phyloP scores from a whole-genome alignment of 2,888 invertebrate species.

The Chloromyia formosa region DNA sequence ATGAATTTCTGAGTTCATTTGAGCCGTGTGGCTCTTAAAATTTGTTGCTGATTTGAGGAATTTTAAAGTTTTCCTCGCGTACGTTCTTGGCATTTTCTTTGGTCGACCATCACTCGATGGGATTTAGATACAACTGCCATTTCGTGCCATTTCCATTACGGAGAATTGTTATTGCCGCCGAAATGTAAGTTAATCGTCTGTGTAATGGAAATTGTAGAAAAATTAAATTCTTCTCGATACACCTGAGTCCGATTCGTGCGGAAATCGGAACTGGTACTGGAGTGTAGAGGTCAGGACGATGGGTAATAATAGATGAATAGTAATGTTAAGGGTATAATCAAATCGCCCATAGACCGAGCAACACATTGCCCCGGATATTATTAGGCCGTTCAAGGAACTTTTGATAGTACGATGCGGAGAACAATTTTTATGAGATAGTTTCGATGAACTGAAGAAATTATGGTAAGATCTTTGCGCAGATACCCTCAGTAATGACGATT shows the following conservation, averaged over 20 bases:
- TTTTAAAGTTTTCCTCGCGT: constrained; percentile 45
- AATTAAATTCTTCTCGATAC: constrained; percentile 36
- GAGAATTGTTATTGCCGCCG: constrained; percentile 43
- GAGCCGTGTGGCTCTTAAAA: constrained; percentile 45
- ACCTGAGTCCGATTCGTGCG: constrained; percentile 19
- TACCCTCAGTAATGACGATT: too few relatives aligned
- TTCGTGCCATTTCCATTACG: constrained; percentile 37
- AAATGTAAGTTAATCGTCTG: constrained; percentile 50
- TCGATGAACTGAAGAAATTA: not conserved
- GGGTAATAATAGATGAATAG: constrained; percentile 8
- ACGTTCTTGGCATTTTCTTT: constrained; percentile 32
- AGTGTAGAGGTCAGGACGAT: constrained; percentile 28
- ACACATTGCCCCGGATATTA: constrained; percentile 29
- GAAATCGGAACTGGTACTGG: not conserved
- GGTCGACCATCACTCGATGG: constrained; percentile 41
- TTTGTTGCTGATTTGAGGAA: constrained; percentile 51
- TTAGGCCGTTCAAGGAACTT: constrained; percentile 21
- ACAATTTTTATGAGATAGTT: constrained; percentile 10
- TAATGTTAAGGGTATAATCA: not conserved
- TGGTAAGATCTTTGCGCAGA: too few relatives aligned
- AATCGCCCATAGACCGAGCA: constrained; percentile 12
- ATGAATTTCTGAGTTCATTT: constrained; percentile 51
- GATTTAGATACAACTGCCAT: constrained; percentile 43
- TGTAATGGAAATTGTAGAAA: constrained; percentile 49
- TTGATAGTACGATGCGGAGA: constrained; percentile 6